Percentiles rank a stretch among this genome's conserved stretches.
phyloP scores from a whole-genome alignment of 2,888 invertebrate species.

The Tachina lurida region DNA sequence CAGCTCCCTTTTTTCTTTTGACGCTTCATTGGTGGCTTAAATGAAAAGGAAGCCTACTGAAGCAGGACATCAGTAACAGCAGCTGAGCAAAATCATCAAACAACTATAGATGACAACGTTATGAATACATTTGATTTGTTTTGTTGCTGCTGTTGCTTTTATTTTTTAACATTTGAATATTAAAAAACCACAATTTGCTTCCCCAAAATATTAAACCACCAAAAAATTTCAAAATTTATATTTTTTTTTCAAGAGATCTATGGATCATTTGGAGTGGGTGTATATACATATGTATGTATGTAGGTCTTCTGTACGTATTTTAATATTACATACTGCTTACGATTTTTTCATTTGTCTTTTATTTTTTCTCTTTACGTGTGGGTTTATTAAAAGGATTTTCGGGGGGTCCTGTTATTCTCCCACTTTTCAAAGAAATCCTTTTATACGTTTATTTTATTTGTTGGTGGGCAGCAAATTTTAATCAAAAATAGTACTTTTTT shows the following conservation, averaged over 20 bases:
- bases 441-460: slow-evolving; percentile 42
- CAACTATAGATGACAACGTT: slow-evolving; percentile 58
- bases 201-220: slow-evolving; percentile 30
- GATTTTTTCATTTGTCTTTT: slow-evolving; percentile 6
- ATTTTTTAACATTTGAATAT: slow-evolving; percentile 49
- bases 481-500: slow-evolving; percentile 71
- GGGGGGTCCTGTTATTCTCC: slow-evolving; percentile 8
- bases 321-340: slow-evolving; percentile 10
- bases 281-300: background rate
- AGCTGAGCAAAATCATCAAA: slow-evolving; percentile 64
- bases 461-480: slow-evolving; percentile 68
- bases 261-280: background rate
- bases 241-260: background rate
- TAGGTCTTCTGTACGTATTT: background rate
- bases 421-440: slow-evolving; percentile 1
- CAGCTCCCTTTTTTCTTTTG: slow-evolving; percentile 25
- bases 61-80: slow-evolving; percentile 59
- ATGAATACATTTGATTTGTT: slow-evolving; percentile 67
- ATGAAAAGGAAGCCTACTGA: slow-evolving; percentile 64
- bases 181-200: slow-evolving; percentile 68
- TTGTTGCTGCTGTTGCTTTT: slow-evolving; percentile 39
- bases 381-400: slow-evolving; percentile 65
- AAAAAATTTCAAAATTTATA: slow-evolving; percentile 9
- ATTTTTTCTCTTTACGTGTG: slow-evolving; percentile 17
- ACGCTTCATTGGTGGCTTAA: slow-evolving; percentile 66